Conservation (phyloP, 2,113 vertebrate species). For the Lampris megalopsis region DNA sequence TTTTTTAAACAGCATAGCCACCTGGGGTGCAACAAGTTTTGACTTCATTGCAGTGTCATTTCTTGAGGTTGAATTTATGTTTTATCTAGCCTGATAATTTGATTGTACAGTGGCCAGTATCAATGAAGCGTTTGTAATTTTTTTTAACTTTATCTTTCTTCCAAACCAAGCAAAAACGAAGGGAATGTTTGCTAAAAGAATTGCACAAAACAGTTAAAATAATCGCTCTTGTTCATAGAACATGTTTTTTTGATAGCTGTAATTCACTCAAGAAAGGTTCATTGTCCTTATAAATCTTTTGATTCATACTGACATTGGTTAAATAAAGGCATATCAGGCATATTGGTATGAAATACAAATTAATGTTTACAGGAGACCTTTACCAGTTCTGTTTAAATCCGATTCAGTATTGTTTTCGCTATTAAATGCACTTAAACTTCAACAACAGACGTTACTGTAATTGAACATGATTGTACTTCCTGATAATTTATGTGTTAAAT, state of each 20-base stretch:
- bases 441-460: too few relatives aligned
- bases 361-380: not conserved
- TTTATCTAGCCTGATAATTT: too few relatives aligned
- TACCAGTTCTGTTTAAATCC: not conserved
- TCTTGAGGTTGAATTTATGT: too few relatives aligned
- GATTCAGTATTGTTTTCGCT: too few relatives aligned
- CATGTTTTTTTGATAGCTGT: slow-evolving; percentile 3
- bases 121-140: not conserved
- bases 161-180: too few relatives aligned
- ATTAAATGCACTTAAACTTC: too few relatives aligned
- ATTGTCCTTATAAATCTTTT: slow-evolving; percentile 4
- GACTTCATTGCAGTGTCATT: too few relatives aligned
- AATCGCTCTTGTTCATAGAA: not conserved
- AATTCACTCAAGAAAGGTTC: not conserved
- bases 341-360: not conserved
- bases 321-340: slow-evolving; percentile 44
- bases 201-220: not conserved
- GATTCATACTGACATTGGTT: not conserved
- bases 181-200: not conserved
- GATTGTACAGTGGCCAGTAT: not conserved
- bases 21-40: too few relatives aligned
- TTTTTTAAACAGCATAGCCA: too few relatives aligned
- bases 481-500: too few relatives aligned
- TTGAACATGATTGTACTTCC: too few relatives aligned
- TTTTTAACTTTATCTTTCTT: too few relatives aligned